phyloP scores from a whole-genome alignment of 2,888 invertebrate genomes.

The Apotomis capreana region DNA sequence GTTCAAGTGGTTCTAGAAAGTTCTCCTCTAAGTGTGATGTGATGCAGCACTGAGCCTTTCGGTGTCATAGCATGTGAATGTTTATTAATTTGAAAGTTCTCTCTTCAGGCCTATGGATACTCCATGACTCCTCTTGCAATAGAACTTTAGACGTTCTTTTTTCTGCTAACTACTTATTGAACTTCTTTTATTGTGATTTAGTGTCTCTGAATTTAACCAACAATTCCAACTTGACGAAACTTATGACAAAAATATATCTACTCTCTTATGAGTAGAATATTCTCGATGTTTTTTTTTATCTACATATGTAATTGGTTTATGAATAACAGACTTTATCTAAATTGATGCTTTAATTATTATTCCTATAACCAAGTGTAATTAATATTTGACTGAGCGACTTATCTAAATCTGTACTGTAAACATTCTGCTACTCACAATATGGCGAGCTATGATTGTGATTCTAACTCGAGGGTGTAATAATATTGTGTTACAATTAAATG shows the following conservation, averaged over 20 bases:
- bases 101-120: too few species aligned
- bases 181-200: too few species aligned
- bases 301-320: not conserved
- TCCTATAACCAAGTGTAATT: not conserved
- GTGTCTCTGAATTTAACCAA: not conserved
- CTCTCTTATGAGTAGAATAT: not conserved
- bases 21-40: too few species aligned
- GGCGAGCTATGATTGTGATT: not conserved
- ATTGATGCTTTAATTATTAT: slow-evolving; percentile 3
- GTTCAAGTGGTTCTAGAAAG: not conserved
- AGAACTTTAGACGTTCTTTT: too few species aligned
- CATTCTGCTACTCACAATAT: not conserved
- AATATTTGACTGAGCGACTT: slow-evolving; percentile 12
- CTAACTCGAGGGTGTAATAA: not conserved
- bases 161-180: too few species aligned
- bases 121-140: too few species aligned
- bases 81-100: too few species aligned
- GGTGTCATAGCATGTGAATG: too few species aligned
- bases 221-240: not conserved
- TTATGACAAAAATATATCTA: not conserved
- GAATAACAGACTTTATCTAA: not conserved
- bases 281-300: not conserved
- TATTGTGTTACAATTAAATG: slow-evolving; percentile 1
- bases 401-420: not conserved
- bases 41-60: too few species aligned